Conservation (phyloP, 2,888 invertebrate species). For the Leucania comma region DNA sequence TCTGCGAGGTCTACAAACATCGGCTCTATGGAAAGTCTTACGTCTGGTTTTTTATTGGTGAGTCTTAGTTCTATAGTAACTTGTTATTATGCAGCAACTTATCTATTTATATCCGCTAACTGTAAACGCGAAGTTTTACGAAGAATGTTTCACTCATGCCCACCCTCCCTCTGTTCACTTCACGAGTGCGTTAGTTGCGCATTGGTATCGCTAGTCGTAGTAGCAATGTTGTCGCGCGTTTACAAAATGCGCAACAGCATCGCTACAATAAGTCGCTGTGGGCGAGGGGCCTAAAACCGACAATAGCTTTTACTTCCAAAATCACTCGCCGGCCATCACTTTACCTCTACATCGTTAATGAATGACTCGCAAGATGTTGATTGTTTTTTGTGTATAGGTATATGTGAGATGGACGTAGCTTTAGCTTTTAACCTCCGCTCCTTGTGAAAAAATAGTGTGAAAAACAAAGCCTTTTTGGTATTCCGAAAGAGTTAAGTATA, state of each 20-base stretch:
- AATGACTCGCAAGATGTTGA: background rate
- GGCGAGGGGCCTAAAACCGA: too few species aligned
- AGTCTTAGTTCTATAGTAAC: conserved; percentile 71
- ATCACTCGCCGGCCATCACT: background rate
- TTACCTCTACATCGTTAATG: background rate
- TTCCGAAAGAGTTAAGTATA: background rate
- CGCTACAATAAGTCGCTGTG: too few species aligned
- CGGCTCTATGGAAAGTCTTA: conserved; percentile 98
- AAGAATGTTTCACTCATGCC: too few species aligned
- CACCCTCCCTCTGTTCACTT: too few species aligned
- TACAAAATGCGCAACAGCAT: too few species aligned
- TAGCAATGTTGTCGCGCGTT: too few species aligned
- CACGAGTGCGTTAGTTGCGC: too few species aligned
- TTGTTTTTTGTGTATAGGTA: background rate
- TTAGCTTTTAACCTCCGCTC: background rate
- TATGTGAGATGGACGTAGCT: background rate
- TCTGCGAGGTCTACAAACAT: conserved; percentile 99
- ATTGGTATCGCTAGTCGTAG: too few species aligned
- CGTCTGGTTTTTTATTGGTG: conserved; percentile 99
- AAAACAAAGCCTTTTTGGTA: background rate
- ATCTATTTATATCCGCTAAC: too few species aligned
- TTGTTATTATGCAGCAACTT: background rate
- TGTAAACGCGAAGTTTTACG: background rate
- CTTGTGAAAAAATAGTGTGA: background rate
- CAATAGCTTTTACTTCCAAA: background rate